Base-by-base conservation (phyloP, 2,113 vertebrate species). In the Bungarus multicinctus region DNA sequence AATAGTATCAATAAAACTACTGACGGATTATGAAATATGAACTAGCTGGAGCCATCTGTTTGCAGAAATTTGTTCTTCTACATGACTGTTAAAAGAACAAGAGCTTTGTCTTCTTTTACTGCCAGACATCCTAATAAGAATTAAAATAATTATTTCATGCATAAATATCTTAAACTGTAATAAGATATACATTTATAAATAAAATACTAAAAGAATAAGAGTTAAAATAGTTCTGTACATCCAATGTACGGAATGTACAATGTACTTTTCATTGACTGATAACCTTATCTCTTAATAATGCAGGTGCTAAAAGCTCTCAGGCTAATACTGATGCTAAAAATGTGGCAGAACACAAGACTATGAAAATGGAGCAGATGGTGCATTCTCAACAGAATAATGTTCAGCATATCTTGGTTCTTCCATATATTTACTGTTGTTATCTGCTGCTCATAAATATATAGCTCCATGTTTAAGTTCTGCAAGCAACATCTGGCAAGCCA, bases 401-500 rank as follows among this genome's bases (percentile, higher is more conserved):
- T 58, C 50, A 47, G 57, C 34, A 94, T 53, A 9, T 89, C 54
- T 92, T 85, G 0, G 0, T 60, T 0, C 25, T 12, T 88, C 55
- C 12, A 90, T 4, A 2, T 25, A 22, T 92, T 93, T 64, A 88
- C 95, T 85, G 87, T 25, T 8, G 5, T 1, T 89, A 20, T 50
- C 53, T n/a, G 30, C n/a, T 87, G 30, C 0, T 1, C 45, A 18
- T 0, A 55, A 43, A 90, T 10, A 92, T 50, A 58, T 7, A 91
- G 16, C 54, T 25, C 5, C 1, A 3, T 0, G 30, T 91, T 0
- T 34, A 90, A 93, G 50, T 86, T 93, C 85, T 94, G 74, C 64
- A 57, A 50, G 92, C 92, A 58, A 53, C 90, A 93, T 52, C 94
- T 95, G 96, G 92, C 94, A 91, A 85, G 85, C 64, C 87, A 45